Evolutionary conservation across 2,797 vertebrate species (phyloP), one percentile per base, ranked within the genome.

Genomic region (Nannoperca australis): DNA sequence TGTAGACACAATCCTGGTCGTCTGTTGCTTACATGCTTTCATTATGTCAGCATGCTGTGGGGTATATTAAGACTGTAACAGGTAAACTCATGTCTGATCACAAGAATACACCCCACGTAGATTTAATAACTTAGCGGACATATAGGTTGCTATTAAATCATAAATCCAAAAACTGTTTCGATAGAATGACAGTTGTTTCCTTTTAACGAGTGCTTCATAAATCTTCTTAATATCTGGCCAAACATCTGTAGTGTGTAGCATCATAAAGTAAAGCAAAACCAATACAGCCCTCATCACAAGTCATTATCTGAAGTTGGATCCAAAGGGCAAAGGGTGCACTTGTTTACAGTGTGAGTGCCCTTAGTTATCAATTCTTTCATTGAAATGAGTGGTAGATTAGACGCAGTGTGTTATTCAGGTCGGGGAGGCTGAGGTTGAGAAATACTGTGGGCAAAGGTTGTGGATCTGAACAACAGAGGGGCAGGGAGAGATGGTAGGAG

Each of bases 371-470:
- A 89, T 76, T 83, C 9, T 45, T 59, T 79, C 66, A 85, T 88
- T 83, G 82, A 82, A 87, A 60, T 61, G 73, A 44, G 70, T 86
- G 40, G 76, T 63, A 45, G 78, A 91, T 89, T 78, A 64, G 84
- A 59, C n/a, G 42, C 24, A 14, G 22, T 50, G 63, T 74, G 73
- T 76, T 75, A 20, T 82, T 83, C 36, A 49, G 24, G 42, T 76
- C 49, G 30, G 71, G 3, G 34, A 69, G n/a, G 32, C 51, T 47
- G 36, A 11, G 36, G 60, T 89, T 85, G 36, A 72, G 84, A 86
- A 90, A 88, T 42, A 64, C 47, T 40, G 10, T 1, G 73, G 80
- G 24, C 88, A 89, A 94, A 91, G 91, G 77, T 87, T 51, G 47
- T 2, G 9, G 17, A 17, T 34, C 42, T 73, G 18, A 68, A 34